phyloP scores from a whole-genome alignment of 2,113 vertebrate species.

The Rhegmatorhina hoffmannsi region DNA sequence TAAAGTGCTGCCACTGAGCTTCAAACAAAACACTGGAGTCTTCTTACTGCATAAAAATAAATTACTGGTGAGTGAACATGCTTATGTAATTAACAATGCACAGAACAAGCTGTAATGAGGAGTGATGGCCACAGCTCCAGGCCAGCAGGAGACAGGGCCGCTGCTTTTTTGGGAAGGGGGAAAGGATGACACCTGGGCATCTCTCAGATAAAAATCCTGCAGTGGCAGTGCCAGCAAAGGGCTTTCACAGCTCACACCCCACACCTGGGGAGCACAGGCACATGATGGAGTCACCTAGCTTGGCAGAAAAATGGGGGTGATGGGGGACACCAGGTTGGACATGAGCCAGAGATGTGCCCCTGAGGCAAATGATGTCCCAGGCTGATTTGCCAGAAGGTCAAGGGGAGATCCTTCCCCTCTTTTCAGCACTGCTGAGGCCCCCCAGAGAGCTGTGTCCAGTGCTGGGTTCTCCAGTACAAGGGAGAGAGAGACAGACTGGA shows the following conservation, averaged over 20 bases:
- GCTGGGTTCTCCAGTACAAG: not conserved
- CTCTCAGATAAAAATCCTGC: not conserved
- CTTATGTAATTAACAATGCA: not conserved
- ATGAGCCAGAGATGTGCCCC: not conserved
- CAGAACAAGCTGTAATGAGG: not conserved
- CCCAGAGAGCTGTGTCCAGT: not conserved
- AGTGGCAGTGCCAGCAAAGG: not conserved
- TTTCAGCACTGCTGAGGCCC: not conserved
- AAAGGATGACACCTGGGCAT: not conserved
- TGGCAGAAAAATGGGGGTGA: not conserved
- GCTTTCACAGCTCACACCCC: not conserved
- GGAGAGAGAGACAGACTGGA: not conserved
- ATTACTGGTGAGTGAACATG: not conserved
- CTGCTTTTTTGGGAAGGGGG: not conserved
- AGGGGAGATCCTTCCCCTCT: not conserved
- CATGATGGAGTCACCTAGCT: not conserved
- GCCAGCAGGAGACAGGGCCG: fast-evolving
- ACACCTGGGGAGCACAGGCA: not conserved
- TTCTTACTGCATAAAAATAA: not conserved
- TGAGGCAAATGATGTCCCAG: fast-evolving
- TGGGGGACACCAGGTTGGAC: not conserved
- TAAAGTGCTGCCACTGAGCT: not conserved
- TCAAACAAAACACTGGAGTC: not conserved
- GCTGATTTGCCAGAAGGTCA: not conserved
- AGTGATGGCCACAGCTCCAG: not conserved